Base-by-base conservation (phyloP, 2,888 invertebrate genomes). In the Zygothrica quintamaculata region DNA sequence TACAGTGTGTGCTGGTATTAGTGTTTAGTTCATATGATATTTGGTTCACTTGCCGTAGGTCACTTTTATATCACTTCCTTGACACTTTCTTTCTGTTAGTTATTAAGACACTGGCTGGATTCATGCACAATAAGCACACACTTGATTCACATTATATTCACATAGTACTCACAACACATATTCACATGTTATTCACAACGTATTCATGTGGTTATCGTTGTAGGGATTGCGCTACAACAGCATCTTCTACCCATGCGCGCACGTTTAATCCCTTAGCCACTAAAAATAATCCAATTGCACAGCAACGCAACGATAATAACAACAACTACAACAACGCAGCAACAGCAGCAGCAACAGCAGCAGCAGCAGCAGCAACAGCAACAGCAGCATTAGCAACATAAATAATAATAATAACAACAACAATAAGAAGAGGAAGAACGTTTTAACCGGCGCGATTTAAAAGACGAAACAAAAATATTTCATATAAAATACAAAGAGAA, bases 231-330 rank as follows among this genome's bases (percentile, higher is more conserved):
- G n/a, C 34, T 34, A 26, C 8, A 6, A 4, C 26, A 5, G 5
- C 33, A 34, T 1, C 12, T 36, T 12, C 53, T 59, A 71, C 50
- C 71, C 75, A 70, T 72, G 71, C 75, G 72, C 74, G 70, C 76
- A 66, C 50, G 67, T 31, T 47, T 77, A 72, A 79, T 69, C 80
- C 70, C 43, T 47, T 25, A 46, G 53, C 77, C 52, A n/a, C 65
- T 51, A 44, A 43, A 70, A 48, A 55, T 75, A 82, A 84, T 73
- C 85, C 81, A 77, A 85, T 74, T 82, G 84, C 84, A 69, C 76
- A 75, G n/a, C n/a, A n/a, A n/a, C n/a, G n/a, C 71, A 67, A 74
- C 64, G 75, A 70, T 46, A 47, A 72, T 60, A 58, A 47, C 42
- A 57, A 56, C 40, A 47, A 46, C 51, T 47, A 34, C 43, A 59